A percentile compares a stretch with the other conserved stretches of the same genome.
These are phyloP conservation scores for Papilio protenor DNA, from an alignment of 2,888 invertebrate genomes.

Conservation along the genomic window DNA sequence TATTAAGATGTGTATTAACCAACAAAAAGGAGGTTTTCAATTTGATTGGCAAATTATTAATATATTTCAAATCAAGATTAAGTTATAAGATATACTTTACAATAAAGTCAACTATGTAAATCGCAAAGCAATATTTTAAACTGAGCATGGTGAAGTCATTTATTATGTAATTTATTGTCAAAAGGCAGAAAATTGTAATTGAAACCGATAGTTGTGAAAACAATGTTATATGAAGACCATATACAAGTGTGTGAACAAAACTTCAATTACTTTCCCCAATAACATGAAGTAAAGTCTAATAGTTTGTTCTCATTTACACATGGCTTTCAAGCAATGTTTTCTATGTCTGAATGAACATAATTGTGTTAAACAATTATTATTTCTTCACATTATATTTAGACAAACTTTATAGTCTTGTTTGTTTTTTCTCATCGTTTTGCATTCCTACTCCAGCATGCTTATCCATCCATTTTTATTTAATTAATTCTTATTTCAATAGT, in stretches of 20 bases:
- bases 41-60: no score
- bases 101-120: not conserved
- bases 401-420: not conserved
- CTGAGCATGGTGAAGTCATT: not conserved
- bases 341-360: not conserved
- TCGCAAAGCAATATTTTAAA: not conserved
- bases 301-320: not conserved
- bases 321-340: not conserved
- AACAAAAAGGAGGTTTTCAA: no score
- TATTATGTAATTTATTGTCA: not conserved
- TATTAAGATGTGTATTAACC: not conserved
- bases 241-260: slow-evolving; percentile 4
- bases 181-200: not conserved
- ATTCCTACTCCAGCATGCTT: not conserved
- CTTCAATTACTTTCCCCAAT: not conserved
- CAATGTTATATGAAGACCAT: not conserved
- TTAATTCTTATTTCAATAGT: no score
- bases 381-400: not conserved
- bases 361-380: not conserved
- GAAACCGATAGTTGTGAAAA: not conserved
- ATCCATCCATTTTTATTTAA: no score
- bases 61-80: no score
- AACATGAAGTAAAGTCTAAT: not conserved
- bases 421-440: not conserved
- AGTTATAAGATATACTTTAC: not conserved